Percentiles rank a stretch among this genome's conserved stretches.
phyloP scores from a whole-genome alignment of 2,113 vertebrate species.

The Serilophus lunatus region DNA sequence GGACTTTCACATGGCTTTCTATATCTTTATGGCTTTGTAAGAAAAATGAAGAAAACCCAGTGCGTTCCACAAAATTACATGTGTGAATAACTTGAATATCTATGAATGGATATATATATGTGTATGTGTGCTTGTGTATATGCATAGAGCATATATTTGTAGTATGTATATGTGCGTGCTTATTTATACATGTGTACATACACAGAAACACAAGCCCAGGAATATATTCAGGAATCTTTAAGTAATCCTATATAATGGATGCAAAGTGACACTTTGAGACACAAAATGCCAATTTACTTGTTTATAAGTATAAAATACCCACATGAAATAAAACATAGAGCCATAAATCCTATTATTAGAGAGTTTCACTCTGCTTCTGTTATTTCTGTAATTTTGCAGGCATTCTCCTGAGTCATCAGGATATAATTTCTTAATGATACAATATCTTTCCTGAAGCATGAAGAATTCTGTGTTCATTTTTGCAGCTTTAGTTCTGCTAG shows the following conservation, averaged over 20 bases:
- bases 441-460: neutral
- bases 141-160: neutral
- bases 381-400: neutral
- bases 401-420: neutral
- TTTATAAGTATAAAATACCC: neutral
- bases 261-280: neutral
- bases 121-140: too few relatives aligned
- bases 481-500: neutral
- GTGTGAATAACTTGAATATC: neutral
- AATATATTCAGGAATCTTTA: neutral
- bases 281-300: neutral
- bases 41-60: neutral
- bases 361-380: neutral
- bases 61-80: neutral
- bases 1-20: neutral
- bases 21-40: neutral
- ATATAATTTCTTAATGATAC: neutral
- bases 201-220: neutral
- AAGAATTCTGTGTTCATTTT: neutral
- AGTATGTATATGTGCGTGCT: too few relatives aligned
- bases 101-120: neutral
- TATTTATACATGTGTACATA: neutral
- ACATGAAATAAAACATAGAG: neutral
- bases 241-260: neutral
- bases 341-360: neutral